phyloP scores from a whole-genome alignment of 2,888 invertebrate genomes.

The Corbicula japonica region DNA sequence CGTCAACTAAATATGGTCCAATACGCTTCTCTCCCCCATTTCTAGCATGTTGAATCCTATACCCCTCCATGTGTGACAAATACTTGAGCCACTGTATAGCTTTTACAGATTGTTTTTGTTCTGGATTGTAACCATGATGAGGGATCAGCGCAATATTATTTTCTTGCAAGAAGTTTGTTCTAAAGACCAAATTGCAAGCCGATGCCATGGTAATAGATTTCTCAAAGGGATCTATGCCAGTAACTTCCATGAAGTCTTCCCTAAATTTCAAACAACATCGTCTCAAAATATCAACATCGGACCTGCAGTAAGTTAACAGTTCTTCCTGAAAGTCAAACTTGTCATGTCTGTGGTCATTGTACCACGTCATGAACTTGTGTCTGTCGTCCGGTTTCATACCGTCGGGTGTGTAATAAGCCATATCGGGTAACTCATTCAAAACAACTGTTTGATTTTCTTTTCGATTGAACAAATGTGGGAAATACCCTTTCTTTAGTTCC shows the following conservation, averaged over 20 bases:
- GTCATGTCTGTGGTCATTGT: no score
- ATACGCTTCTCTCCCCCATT: slow-evolving; percentile 27
- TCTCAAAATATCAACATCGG: no score
- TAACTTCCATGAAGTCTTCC: no score
- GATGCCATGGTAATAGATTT: slow-evolving; percentile 53
- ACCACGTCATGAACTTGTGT: no score
- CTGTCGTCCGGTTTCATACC: slow-evolving; percentile 26
- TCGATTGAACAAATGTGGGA: no score
- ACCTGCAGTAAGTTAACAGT: no score
- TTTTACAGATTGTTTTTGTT: no score
- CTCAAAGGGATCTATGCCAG: no score
- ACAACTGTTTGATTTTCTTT: slow-evolving; percentile 34
- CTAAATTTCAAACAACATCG: no score
- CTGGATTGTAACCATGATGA: no score
- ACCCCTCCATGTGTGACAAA: slow-evolving; percentile 2
- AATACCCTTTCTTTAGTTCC: no score
- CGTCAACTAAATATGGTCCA: slow-evolving; percentile 4
- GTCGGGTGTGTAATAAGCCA: slow-evolving; percentile 23
- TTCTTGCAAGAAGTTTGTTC: slow-evolving; percentile 36
- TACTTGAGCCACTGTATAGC: slow-evolving; percentile 49
- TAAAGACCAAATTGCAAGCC: slow-evolving; percentile 46
- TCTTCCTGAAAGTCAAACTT: no score
- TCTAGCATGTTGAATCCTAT: slow-evolving; percentile 24
- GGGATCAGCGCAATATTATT: slow-evolving; percentile 46
- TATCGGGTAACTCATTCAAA: slow-evolving; percentile 19